Percentiles rank a stretch among this genome's conserved stretches.
Conservation (phyloP, 2,797 vertebrate species). For the Pygocentrus nattereri region DNA sequence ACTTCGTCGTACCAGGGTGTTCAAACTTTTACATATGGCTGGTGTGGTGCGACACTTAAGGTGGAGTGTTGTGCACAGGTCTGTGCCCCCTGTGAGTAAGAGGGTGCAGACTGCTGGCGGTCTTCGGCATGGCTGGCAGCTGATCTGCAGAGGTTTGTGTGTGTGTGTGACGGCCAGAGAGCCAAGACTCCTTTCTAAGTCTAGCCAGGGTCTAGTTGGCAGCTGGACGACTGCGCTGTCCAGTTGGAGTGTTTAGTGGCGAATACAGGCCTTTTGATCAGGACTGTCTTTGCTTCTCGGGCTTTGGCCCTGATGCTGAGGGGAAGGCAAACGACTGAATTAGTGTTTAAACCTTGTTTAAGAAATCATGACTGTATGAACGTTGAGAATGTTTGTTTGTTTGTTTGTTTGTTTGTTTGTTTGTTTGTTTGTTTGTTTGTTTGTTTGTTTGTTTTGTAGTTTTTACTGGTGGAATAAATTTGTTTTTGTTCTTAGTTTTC, state of each 20-base stretch:
- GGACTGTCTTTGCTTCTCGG: constrained; percentile 6
- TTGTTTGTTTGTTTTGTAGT: too few relatives aligned
- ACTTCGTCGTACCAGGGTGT: too few relatives aligned
- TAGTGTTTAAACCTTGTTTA: background rate
- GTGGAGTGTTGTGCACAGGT: background rate
- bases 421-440: too few relatives aligned
- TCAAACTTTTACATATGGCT: too few relatives aligned
- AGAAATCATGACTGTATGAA: background rate
- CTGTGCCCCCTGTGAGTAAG: background rate
- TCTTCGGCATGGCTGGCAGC: constrained; percentile 36
- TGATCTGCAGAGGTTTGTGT: constrained; percentile 7
- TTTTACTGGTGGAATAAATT: background rate
- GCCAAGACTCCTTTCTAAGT: too few relatives aligned
- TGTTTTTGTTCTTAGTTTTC: background rate
- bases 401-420: too few relatives aligned
- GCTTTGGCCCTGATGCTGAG: constrained; percentile 16
- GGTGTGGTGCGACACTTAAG: background rate
- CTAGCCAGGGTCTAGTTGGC: constrained; percentile 38
- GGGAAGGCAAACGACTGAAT: background rate
- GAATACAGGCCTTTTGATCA: constrained; percentile 25
- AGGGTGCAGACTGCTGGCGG: constrained; percentile 31
- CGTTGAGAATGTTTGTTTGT: background rate
- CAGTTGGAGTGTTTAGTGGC: constrained; percentile 32
- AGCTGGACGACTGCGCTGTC: constrained; percentile 18
- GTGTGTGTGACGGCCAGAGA: too few relatives aligned